Conservation (phyloP, 1,140 invertebrate species). For the Ridgeia piscesae region DNA sequence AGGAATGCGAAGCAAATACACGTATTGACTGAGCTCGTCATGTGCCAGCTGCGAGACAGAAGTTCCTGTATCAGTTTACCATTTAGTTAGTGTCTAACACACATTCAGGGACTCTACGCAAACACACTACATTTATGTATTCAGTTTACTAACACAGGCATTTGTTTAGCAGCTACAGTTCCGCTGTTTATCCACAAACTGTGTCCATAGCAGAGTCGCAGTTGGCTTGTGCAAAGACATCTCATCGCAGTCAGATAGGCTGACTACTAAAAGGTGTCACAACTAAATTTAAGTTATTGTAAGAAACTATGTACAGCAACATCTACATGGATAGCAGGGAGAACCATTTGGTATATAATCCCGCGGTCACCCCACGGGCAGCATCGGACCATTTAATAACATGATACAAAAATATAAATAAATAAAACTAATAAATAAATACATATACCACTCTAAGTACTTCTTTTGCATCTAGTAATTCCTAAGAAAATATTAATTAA, state of each 20-base stretch:
- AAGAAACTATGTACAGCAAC: neutral
- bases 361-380: too few relatives aligned
- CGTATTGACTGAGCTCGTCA: neutral
- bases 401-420: too few relatives aligned
- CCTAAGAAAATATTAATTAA: too few relatives aligned
- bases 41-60: neutral
- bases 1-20: neutral
- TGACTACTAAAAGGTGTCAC: neutral
- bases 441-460: too few relatives aligned
- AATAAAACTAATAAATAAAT: neutral
- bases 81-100: neutral
- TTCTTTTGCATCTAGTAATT: too few relatives aligned
- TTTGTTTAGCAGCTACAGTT: neutral
- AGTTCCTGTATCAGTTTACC: neutral
- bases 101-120: neutral
- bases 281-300: neutral
- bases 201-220: neutral
- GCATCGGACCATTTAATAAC: too few relatives aligned
- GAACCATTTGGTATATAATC: too few relatives aligned
- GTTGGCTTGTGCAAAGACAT: neutral
- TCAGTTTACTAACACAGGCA: neutral
- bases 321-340: too few relatives aligned
- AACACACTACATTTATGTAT: neutral
- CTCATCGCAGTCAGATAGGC: neutral
- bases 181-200: neutral